phyloP scores from a whole-genome alignment of 2,113 vertebrate genomes.

The Pachyramphus minor region DNA sequence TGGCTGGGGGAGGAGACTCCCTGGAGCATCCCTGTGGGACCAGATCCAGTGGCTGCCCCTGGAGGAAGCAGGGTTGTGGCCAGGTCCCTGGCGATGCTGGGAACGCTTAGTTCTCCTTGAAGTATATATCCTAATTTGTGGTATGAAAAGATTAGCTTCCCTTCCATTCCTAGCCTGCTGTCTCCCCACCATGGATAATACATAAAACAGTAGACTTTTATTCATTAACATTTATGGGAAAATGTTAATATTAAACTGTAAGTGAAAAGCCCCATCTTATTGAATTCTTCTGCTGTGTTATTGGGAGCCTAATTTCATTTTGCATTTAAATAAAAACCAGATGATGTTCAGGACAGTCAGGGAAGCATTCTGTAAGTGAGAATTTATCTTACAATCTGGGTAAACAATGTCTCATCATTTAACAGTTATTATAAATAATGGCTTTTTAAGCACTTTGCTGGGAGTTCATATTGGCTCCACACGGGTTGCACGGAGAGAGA shows the following conservation, averaged over 20 bases:
- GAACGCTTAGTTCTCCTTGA: neutral
- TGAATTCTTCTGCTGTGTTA: slow-evolving; percentile 76
- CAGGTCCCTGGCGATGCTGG: neutral
- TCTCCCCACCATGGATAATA: slow-evolving; percentile 31
- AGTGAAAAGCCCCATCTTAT: slow-evolving; percentile 76
- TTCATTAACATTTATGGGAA: slow-evolving; percentile 73
- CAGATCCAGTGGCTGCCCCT: neutral
- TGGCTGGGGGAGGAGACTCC: neutral
- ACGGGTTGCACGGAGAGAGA: slow-evolving; percentile 49
- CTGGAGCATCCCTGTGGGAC: neutral
- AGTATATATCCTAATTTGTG: neutral
- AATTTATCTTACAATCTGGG: slow-evolving; percentile 70
- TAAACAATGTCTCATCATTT: slow-evolving; percentile 76
- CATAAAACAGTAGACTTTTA: slow-evolving; percentile 62
- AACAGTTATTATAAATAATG: slow-evolving; percentile 74
- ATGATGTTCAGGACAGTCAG: slow-evolving; percentile 69
- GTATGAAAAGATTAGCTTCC: slow-evolving; percentile 32
- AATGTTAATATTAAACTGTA: slow-evolving; percentile 66
- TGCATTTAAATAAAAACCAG: slow-evolving; percentile 81
- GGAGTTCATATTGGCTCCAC: slow-evolving; percentile 65
- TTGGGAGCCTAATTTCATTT: slow-evolving; percentile 80
- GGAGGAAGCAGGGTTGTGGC: neutral
- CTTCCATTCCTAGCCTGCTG: slow-evolving; percentile 27
- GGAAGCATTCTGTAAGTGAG: slow-evolving; percentile 68
- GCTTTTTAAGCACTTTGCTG: slow-evolving; percentile 72